These are phyloP conservation scores for Melanostigma gelatinosum DNA, from an alignment of 2,113 vertebrate species.

Conservation along the genomic window DNA sequence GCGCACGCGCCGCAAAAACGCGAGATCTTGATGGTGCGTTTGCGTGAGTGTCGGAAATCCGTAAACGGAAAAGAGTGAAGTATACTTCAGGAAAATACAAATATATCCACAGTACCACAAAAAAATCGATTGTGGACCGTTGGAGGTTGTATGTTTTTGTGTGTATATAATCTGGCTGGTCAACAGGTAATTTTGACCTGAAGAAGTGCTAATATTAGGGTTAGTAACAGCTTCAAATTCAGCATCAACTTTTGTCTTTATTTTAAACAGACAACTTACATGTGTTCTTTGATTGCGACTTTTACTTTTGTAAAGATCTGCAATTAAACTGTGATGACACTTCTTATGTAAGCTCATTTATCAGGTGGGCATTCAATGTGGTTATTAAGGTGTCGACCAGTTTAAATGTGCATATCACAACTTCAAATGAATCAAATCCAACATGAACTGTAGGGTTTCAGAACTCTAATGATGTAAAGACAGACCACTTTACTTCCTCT, in stretches of 20 bases:
- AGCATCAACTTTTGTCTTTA: too few species aligned
- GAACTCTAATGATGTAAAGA: background rate
- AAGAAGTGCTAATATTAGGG: too few species aligned
- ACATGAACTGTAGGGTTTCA: background rate
- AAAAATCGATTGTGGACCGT: background rate
- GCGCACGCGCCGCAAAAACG: constrained; percentile 11
- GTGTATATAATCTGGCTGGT: too few species aligned
- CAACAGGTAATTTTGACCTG: too few species aligned
- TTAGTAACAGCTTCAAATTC: too few species aligned
- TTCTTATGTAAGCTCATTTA: background rate
- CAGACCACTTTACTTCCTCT: background rate
- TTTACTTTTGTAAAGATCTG: background rate
- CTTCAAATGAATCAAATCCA: background rate
- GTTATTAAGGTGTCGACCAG: background rate
- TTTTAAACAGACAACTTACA: background rate
- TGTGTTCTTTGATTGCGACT: background rate
- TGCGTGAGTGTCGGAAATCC: background rate
- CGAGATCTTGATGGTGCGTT: constrained; percentile 30
- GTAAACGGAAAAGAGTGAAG: background rate
- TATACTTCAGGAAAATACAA: background rate
- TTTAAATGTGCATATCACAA: background rate
- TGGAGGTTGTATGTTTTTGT: background rate
- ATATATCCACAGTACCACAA: background rate
- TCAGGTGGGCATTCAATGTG: background rate
- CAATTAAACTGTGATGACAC: background rate